Percentiles rank a stretch among this genome's conserved stretches.
phyloP scores from a whole-genome alignment of 2,797 vertebrate species.

The Emydoidea blandingii region DNA sequence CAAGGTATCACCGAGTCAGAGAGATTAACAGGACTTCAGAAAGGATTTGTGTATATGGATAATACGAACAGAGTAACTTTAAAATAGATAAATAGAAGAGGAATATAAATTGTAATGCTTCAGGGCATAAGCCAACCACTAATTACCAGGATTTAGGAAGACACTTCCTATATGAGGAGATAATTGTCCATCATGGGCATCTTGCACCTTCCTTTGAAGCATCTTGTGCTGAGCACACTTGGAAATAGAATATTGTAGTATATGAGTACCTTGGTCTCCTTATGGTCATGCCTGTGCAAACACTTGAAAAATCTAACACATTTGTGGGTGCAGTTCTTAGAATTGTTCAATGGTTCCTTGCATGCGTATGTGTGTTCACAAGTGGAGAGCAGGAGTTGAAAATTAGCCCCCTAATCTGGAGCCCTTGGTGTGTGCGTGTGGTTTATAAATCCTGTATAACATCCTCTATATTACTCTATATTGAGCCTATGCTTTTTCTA shows the following conservation, averaged over 20 bases:
- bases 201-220: background rate
- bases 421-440: background rate
- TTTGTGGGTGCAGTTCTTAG: background rate
- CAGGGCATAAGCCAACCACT: background rate
- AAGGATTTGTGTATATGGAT: background rate
- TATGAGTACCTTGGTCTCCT: background rate
- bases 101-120: background rate
- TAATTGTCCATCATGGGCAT: background rate
- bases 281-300: background rate
- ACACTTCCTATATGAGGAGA: background rate
- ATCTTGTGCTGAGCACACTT: background rate
- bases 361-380: background rate
- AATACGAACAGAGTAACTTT: background rate
- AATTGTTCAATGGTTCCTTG: background rate
- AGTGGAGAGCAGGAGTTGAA: background rate
- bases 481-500: fast-evolving
- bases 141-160: background rate
- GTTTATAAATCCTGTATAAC: background rate
- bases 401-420: background rate
- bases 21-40: background rate
- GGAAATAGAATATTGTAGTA: constrained; percentile 4
- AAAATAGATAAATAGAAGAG: background rate
- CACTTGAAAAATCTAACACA: background rate
- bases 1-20: background rate
- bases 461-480: background rate